Percentiles rank a stretch among this genome's conserved stretches.
phyloP scores from a whole-genome alignment of 2,888 invertebrate species.

The Nomada hirtipes region DNA sequence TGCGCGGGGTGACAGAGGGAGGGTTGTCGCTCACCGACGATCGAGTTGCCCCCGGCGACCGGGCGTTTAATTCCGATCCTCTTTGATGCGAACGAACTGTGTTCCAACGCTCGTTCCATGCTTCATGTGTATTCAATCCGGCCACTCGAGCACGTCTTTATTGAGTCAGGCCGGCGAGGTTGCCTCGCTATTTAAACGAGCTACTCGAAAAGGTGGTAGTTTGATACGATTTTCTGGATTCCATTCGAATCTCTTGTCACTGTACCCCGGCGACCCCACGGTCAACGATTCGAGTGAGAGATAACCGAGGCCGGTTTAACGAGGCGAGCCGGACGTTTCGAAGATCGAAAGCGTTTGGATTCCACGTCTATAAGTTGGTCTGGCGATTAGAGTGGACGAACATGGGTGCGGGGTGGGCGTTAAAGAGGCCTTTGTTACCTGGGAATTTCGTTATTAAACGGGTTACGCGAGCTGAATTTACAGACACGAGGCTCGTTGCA shows the following conservation, averaged over 20 bases:
- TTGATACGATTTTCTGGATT: constrained; percentile 44
- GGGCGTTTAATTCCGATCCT: constrained; percentile 64
- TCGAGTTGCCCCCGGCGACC: constrained; percentile 64
- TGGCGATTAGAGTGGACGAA: constrained; percentile 24
- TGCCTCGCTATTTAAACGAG: constrained; percentile 49
- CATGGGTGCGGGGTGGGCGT: not conserved
- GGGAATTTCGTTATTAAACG: constrained; percentile 17
- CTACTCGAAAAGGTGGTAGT: constrained; percentile 31
- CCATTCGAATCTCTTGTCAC: not conserved
- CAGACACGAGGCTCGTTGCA: not conserved
- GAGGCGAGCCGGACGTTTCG: constrained; percentile 27
- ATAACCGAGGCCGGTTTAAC: constrained; percentile 34
- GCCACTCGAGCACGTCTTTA: constrained; percentile 45
- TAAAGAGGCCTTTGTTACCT: constrained; percentile 27
- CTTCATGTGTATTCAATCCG: constrained; percentile 70
- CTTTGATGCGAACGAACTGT: constrained; percentile 60
- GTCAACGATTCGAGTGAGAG: constrained; percentile 12
- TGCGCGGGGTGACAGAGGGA: constrained; percentile 30
- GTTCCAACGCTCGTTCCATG: constrained; percentile 60
- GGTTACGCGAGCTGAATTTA: not conserved
- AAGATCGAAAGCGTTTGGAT: constrained; percentile 36
- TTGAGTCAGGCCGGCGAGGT: constrained; percentile 39
- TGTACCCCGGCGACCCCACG: not conserved
- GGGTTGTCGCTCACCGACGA: constrained; percentile 30
- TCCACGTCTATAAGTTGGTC: constrained; percentile 16